Percentiles rank a stretch among this genome's conserved stretches.
phyloP scores from a whole-genome alignment of 1,140 invertebrate species.

The Chelonus insularis region DNA sequence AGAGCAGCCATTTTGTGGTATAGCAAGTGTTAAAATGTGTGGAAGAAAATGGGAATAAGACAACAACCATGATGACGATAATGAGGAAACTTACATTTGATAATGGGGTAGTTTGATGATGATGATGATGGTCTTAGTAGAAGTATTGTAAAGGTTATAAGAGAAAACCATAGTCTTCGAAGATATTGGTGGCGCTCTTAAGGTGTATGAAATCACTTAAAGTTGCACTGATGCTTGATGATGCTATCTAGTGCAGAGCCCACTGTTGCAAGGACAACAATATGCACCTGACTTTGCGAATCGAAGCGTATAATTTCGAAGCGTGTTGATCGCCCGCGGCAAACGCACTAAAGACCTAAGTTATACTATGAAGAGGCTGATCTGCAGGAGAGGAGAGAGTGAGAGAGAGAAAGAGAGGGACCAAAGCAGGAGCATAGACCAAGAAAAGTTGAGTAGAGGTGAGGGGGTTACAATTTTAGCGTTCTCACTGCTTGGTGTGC shows the following conservation, averaged over 20 bases:
- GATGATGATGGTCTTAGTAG: neutral
- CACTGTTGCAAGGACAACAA: too few relatives aligned
- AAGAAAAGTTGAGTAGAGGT: neutral
- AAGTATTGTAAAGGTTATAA: too few relatives aligned
- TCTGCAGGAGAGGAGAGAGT: neutral
- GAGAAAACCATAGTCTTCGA: too few relatives aligned
- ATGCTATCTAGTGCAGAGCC: too few relatives aligned
- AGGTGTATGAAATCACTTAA: too few relatives aligned
- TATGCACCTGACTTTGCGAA: too few relatives aligned
- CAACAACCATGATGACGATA: neutral
- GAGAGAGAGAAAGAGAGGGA: slow-evolving; percentile 15
- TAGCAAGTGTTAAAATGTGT: neutral
- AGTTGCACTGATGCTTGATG: too few relatives aligned
- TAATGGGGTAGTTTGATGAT: neutral
- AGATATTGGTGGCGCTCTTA: too few relatives aligned
- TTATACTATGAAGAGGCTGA: slow-evolving; percentile 18
- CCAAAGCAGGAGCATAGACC: slow-evolving; percentile 1
- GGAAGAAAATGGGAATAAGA: neutral
- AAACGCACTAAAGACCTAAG: slow-evolving; percentile 38
- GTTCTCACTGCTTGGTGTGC: slow-evolving; percentile 16
- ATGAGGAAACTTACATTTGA: neutral
- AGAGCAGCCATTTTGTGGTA: slow-evolving; percentile 5
- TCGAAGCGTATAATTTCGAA: slow-evolving; percentile 29
- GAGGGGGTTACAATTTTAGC: slow-evolving; percentile 49
- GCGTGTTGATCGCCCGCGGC: slow-evolving; percentile 39